Evolutionary conservation across 2,888 invertebrate species (phyloP), one percentile per base, ranked within the genome.

Genomic region (Morinoia aosen): DNA sequence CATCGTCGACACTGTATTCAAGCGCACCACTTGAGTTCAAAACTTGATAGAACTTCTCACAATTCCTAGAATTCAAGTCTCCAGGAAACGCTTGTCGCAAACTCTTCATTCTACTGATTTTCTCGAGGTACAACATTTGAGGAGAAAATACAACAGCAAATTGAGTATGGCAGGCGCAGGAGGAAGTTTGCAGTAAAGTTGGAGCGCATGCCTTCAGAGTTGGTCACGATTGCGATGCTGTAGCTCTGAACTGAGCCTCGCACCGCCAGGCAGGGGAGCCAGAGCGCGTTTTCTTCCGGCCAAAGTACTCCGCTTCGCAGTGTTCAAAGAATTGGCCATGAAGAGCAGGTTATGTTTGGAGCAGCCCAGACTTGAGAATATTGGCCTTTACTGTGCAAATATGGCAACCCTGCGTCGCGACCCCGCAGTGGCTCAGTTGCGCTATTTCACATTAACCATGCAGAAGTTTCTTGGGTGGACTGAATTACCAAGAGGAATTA

Each of bases 61-160:
- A 5, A 61, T 61, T 16, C 48, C 61, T 10, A 76, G 76, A 16
- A 19, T 76, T 76, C 25, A 16, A 25, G 61, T 61, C 19, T 61
- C 12, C 12, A 19, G 61, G 1, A 76, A 76, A 76, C 76, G 76
- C 76, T 76, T 33, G 76, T 76, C 16, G 33, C 0, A 33, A 76
- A 76, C 76, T 76, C 25, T 76, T 76, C 76, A 76, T 76, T 76
- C 76, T 33, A 33, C 76, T 76, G 25, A 76, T 76, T 76, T 76
- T 76, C 76, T 76, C 76, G 25, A 76, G 16, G 76, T 25, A 76
- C 25, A 76, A 33, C 76, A 76, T 76, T 76, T 33, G 76, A 76
- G 33, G 76, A 76, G 76, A 76, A 76, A 76, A 76, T 33, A 76
- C 76, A 76, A 76, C 76, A 76, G 76, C 76, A 76, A 76, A 76